A percentile compares a stretch with the other conserved stretches of the same genome.
Conservation (phyloP, 2,797 vertebrate genomes). For the Ctenochaetus hawaiiensis region DNA sequence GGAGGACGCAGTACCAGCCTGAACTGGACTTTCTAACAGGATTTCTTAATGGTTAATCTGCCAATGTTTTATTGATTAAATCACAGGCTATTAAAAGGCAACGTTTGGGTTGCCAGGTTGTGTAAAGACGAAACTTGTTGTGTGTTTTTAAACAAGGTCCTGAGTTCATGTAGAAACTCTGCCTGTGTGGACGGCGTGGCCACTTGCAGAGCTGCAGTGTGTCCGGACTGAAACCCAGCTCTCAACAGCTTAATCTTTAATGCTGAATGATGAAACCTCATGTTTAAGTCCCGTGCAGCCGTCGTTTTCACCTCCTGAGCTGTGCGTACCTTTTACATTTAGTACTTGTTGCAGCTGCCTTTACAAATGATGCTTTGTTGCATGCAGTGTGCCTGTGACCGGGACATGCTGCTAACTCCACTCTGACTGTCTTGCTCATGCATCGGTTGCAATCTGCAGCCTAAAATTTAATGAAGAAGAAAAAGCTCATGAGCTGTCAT, state of each 20-base stretch:
- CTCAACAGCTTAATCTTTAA: background rate
- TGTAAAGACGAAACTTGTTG: no score
- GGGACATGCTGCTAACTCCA: no score
- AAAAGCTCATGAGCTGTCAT: no score
- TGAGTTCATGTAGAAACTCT: background rate
- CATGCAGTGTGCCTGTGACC: no score
- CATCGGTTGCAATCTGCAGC: no score
- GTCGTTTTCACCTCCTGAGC: background rate
- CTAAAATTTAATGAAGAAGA: no score
- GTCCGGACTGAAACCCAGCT: background rate
- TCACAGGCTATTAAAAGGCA: background rate
- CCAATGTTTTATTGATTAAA: background rate
- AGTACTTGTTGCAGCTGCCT: no score
- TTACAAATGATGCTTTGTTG: no score
- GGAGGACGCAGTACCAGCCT: background rate
- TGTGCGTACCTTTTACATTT: no score
- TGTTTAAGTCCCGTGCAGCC: background rate
- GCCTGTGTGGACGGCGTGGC: background rate
- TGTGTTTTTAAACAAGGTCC: no score
- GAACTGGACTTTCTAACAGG: background rate
- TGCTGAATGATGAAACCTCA: background rate
- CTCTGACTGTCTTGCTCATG: no score
- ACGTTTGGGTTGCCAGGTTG: background rate
- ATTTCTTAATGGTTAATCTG: background rate
- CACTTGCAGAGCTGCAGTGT: background rate